Conservation (phyloP, 2,888 invertebrate species). For the Azorinus chamasolen region DNA sequence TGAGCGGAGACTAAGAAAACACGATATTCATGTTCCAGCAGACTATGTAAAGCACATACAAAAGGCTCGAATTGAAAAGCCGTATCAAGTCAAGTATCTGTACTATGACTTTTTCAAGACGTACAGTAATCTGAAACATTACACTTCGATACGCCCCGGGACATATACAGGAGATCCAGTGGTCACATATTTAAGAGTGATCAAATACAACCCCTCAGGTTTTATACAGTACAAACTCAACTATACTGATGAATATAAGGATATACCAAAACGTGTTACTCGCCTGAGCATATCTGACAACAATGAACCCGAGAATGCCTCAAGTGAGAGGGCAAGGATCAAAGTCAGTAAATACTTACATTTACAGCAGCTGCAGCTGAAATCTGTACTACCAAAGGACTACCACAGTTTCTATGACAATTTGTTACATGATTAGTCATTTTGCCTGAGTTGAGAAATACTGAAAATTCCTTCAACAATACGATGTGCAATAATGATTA, state of each 20-base stretch:
- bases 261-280: neutral
- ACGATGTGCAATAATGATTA: too few species aligned
- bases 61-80: conserved; percentile 22
- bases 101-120: conserved; percentile 28
- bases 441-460: too few species aligned
- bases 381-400: too few species aligned
- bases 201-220: neutral
- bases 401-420: too few species aligned
- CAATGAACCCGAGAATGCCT: neutral
- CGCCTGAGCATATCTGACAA: neutral
- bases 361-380: conserved; percentile 12
- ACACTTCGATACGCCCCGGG: conserved; percentile 43
- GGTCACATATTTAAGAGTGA: conserved; percentile 37
- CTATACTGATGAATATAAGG: neutral
- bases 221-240: neutral
- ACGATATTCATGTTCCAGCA: conserved; percentile 33
- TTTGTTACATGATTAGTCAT: too few species aligned
- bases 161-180: conserved; percentile 28
- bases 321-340: neutral
- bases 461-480: too few species aligned
- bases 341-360: conserved; percentile 3
- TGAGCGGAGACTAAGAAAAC: conserved; percentile 44
- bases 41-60: conserved; percentile 45
- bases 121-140: conserved; percentile 24
- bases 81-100: conserved; percentile 31